Conservation (phyloP, 2,113 vertebrate species). For the Mastomys natalensis region DNA sequence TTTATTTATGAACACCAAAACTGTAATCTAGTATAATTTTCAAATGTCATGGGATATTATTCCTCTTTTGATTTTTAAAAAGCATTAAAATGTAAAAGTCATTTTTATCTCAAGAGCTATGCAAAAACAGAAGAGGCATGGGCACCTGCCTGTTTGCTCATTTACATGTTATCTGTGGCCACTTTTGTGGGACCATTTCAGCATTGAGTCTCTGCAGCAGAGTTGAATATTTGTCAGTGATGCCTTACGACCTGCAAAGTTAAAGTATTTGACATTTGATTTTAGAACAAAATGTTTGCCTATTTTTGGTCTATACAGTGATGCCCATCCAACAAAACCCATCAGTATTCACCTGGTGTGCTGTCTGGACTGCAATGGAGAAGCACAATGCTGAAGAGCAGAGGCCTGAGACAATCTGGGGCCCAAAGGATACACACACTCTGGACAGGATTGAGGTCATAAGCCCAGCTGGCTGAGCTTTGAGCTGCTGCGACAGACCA, state of each 20-base stretch:
- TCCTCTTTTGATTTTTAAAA: constrained; percentile 52
- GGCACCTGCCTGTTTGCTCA: not conserved
- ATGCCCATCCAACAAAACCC: not conserved
- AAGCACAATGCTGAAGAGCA: not conserved
- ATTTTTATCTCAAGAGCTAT: not conserved
- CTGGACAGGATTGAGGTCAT: not conserved
- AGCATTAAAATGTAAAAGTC: constrained; percentile 12
- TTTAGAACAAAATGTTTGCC: not conserved
- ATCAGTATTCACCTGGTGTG: not conserved
- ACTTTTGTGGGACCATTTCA: not conserved
- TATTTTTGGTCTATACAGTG: not conserved
- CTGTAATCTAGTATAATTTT: constrained; percentile 60
- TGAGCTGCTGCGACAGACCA: not conserved
- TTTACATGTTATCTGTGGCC: not conserved
- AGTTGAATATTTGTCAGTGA: not conserved
- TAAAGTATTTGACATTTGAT: not conserved
- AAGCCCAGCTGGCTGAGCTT: not conserved
- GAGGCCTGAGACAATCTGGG: not conserved
- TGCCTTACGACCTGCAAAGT: not conserved
- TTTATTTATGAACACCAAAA: constrained; percentile 55
- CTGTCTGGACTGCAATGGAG: not conserved
- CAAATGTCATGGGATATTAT: not conserved
- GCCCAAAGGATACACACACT: not conserved
- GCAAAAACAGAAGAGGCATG: not conserved
- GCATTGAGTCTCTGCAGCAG: not conserved